Base-by-base conservation (phyloP, 2,888 invertebrate genomes). In the Idaea biselata region DNA sequence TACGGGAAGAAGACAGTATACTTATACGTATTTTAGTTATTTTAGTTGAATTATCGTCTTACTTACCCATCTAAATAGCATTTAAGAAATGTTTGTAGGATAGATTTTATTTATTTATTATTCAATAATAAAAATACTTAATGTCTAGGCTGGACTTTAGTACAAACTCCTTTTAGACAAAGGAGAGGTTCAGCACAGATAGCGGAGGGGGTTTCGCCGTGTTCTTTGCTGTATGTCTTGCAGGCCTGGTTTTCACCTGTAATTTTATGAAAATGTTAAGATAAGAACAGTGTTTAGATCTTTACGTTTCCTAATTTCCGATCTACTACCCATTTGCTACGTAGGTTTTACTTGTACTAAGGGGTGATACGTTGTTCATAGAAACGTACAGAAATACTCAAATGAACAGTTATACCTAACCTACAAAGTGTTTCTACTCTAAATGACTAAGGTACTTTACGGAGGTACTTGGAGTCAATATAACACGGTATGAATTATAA, bases 191-290 rank as follows among this genome's bases (percentile, higher is more conserved):
- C 83, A 1, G 78, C 79, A 68, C 91, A 92, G n/a, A 92, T 68
- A 55, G 89, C 86, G 1, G 87, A 83, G 1, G 91, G 91, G 18
- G 91, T 91, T 66, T 88, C 89, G 60, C 91, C 91, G 1, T 89
- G 67, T 61, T 91, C 91, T 69, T 85, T 86, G 80, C 89, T 87
- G 83, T 91, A 92, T 0, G 71, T 76, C 75, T 89, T 91, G 80
- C 91, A 91, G 0, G 82, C 78, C 0, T 75, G 73, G 17, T 79
- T 79, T 69, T 89, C 86, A 63, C 69, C 91, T 92, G 81, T 62
- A 84, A 84, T 58, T 31, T 18, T 18, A 57, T 60, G 54, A 60
- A 33, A 57, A 17, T 17, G 31, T 33, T 33, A 33, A 44, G 44
- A 14, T 44, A 44, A 44, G 11, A 44, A 44, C 44, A 8, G 14